Conservation (phyloP, 2,888 invertebrate genomes). For the Erynnis tages region DNA sequence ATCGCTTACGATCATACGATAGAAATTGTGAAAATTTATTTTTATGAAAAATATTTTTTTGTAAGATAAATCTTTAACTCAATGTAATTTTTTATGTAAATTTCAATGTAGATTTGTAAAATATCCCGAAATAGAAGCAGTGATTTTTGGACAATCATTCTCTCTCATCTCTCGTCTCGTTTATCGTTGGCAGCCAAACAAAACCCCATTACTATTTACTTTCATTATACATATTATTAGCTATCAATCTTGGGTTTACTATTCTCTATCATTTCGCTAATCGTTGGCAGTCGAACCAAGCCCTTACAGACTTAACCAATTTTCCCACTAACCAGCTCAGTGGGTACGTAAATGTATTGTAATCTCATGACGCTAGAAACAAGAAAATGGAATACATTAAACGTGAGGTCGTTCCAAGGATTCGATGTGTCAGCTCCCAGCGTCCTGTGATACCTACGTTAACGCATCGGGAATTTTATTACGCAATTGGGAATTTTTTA, state of each 20-base stretch:
- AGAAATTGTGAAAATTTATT: too few relatives aligned
- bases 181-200: too few relatives aligned
- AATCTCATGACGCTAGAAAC: conserved; percentile 33
- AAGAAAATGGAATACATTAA: conserved; percentile 32
- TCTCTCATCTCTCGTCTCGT: too few relatives aligned
- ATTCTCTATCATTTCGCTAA: too few relatives aligned
- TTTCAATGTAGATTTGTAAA: too few relatives aligned
- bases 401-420: conserved; percentile 26
- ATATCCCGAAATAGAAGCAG: too few relatives aligned
- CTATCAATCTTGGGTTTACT: not conserved
- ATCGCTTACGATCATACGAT: too few relatives aligned
- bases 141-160: too few relatives aligned
- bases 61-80: too few relatives aligned
- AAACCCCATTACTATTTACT: too few relatives aligned
- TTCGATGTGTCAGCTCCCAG: conserved; percentile 29
- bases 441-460: not conserved
- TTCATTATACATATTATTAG: not conserved
- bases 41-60: too few relatives aligned
- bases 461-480: not conserved
- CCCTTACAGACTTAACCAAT: conserved; percentile 4
- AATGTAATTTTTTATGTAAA: too few relatives aligned
- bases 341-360: conserved; percentile 35
- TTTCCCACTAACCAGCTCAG: conserved; percentile 28
- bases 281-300: not conserved
- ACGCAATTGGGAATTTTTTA: not conserved